Evolutionary conservation across 2,113 vertebrate genomes (phyloP).

Genomic region (Clarias magur): DNA sequence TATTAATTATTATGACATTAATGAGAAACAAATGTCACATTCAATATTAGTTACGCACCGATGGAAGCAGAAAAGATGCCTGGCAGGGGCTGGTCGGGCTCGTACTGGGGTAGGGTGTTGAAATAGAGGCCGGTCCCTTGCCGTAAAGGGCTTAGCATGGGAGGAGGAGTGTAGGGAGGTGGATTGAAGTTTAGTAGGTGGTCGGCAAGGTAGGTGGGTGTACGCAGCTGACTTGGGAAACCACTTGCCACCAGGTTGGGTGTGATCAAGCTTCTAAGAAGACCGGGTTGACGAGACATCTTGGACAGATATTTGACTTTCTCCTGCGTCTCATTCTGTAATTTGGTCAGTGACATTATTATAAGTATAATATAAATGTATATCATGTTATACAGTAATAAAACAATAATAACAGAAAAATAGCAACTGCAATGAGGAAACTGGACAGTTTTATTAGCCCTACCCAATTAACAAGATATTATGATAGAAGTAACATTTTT

Average conservation of each 20-base stretch:
- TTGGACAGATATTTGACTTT: conserved; percentile 4
- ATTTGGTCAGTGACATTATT: background rate
- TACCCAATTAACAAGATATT: background rate
- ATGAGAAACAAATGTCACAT: background rate
- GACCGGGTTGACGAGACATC: conserved; percentile 24
- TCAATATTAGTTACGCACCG: conserved; percentile 58
- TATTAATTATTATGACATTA: background rate
- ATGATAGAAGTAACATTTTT: conserved; percentile 4
- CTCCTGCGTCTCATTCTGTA: conserved; percentile 28
- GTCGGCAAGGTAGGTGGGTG: conserved; percentile 67
- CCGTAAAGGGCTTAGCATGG: conserved; percentile 76
- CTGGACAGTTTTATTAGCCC: background rate
- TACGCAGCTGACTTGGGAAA: conserved; percentile 71
- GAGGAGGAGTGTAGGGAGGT: conserved; percentile 73
- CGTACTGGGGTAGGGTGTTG: conserved; percentile 59
- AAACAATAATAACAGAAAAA: background rate
- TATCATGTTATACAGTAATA: background rate
- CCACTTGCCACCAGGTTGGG: background rate
- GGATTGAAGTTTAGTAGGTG: conserved; percentile 65
- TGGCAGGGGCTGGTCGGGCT: conserved; percentile 28
- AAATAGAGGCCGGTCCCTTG: conserved; percentile 75
- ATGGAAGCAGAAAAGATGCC: conserved; percentile 48
- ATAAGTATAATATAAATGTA: background rate
- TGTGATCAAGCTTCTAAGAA: conserved; percentile 15
- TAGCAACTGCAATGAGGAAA: background rate